Conservation (phyloP, 2,113 vertebrate genomes). For the Rynchops niger region DNA sequence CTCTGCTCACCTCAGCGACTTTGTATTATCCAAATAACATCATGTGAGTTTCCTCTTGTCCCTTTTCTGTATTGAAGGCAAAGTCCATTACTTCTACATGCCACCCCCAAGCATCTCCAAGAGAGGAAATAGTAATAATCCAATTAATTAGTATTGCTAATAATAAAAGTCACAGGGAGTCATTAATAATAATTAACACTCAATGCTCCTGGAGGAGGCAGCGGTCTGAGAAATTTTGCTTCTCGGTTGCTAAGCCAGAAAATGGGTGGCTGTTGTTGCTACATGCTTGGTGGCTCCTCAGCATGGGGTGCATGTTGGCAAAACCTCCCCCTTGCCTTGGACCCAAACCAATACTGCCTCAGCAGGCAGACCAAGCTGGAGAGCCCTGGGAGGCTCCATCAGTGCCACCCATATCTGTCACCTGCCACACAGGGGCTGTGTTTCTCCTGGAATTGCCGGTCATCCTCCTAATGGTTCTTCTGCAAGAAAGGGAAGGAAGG, state of each 20-base stretch:
- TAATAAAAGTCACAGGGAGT: conserved; percentile 18
- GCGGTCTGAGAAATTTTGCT: background rate
- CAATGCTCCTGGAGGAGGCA: background rate
- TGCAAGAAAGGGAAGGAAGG: background rate
- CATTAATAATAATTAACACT: conserved; percentile 57
- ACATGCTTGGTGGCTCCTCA: background rate
- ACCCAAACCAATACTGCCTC: background rate
- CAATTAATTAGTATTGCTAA: conserved; percentile 48
- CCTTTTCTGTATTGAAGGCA: background rate
- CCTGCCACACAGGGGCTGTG: background rate
- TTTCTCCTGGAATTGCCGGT: background rate
- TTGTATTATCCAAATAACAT: background rate
- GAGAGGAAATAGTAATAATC: conserved; percentile 11
- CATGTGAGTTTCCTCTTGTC: background rate
- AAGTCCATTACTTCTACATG: background rate
- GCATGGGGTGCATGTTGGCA: background rate
- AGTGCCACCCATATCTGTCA: background rate
- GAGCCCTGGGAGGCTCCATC: background rate
- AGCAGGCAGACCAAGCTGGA: background rate
- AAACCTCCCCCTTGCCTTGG: background rate
- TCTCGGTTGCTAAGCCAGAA: background rate
- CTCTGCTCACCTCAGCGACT: background rate
- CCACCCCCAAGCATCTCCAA: background rate
- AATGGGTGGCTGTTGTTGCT: background rate
- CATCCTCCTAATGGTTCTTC: background rate